Conservation (phyloP, 2,113 vertebrate species). For the Campylomormyrus tamandua region DNA sequence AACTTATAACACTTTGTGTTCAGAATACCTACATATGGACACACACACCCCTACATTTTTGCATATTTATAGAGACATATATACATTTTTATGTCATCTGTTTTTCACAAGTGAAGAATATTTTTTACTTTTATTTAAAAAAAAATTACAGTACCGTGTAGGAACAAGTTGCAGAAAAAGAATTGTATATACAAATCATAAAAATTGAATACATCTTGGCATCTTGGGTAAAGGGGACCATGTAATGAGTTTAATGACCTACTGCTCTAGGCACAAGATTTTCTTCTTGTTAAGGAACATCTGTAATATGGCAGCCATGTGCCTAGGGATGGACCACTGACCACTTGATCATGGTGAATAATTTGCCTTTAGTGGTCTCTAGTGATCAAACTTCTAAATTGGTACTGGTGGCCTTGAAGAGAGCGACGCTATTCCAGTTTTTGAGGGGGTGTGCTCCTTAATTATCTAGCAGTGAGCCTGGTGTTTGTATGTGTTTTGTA, state of each 20-base stretch:
- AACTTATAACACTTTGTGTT: background rate
- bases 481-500: background rate
- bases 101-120: conserved; percentile 19
- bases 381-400: background rate
- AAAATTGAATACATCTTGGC: conserved; percentile 94
- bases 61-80: background rate
- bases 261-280: conserved; percentile 16
- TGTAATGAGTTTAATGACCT: conserved; percentile 23
- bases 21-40: background rate
- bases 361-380: background rate
- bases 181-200: conserved; percentile 75
- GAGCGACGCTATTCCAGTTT: background rate
- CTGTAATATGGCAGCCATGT: background rate
- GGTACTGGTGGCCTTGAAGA: background rate
- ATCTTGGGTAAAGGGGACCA: conserved; percentile 45
- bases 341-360: background rate
- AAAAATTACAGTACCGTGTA: conserved; percentile 45
- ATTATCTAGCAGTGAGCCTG: background rate
- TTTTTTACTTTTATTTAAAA: conserved; percentile 53
- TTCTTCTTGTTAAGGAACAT: background rate
- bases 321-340: background rate
- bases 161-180: conserved; percentile 44
- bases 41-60: background rate
- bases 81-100: background rate
- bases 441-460: background rate